A percentile compares a stretch with the other conserved stretches of the same genome.
These are phyloP conservation scores for Ridgeia piscesae DNA, from an alignment of 1,140 invertebrate species.

Conservation along the genomic window DNA sequence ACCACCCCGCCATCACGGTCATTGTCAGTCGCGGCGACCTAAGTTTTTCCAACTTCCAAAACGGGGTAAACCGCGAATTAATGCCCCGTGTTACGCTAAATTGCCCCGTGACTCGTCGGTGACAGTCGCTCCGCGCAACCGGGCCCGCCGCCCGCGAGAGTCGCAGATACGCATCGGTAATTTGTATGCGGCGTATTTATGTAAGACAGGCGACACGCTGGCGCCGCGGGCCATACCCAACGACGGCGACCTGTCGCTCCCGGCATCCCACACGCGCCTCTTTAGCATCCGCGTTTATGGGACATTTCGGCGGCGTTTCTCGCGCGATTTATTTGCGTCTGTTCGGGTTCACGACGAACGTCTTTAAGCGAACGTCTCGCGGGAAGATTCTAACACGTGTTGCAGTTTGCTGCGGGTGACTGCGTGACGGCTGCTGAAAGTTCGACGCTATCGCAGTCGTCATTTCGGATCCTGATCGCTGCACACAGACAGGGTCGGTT, in stretches of 20 bases:
- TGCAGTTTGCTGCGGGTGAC: background rate
- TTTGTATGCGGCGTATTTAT: background rate
- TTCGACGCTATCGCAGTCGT: background rate
- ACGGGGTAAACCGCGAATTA: background rate
- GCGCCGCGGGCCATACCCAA: background rate
- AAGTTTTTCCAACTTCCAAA: background rate
- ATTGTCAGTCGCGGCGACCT: no score
- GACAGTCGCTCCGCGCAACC: background rate
- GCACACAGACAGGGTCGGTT: background rate
- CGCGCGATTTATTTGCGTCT: background rate
- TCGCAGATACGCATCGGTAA: constrained; percentile 3
- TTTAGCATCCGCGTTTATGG: background rate
- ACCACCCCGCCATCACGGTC: background rate
- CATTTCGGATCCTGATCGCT: background rate
- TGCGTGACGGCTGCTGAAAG: background rate
- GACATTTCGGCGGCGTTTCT: background rate
- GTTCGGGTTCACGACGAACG: background rate
- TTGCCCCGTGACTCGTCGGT: background rate
- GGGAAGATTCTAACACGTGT: background rate
- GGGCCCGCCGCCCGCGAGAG: background rate
- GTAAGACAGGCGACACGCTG: background rate
- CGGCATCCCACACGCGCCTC: background rate
- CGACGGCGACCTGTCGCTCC: background rate
- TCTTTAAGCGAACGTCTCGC: background rate
- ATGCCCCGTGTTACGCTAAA: background rate